These are phyloP conservation scores for Nowickia ferox DNA, from an alignment of 2,888 invertebrate genomes.

Conservation along the genomic window DNA sequence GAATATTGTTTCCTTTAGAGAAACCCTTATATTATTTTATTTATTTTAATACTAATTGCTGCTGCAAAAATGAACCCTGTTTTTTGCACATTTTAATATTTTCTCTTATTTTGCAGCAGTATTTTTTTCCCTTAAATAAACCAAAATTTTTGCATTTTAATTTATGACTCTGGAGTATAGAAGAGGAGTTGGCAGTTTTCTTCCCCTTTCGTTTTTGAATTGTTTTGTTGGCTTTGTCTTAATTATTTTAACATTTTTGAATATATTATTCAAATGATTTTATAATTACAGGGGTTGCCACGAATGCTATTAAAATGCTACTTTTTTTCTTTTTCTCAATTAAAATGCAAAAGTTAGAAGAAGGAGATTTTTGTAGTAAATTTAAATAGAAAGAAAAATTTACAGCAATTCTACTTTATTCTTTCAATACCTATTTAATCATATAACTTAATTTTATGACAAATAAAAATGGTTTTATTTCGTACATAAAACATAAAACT, in stretches of 20 bases:
- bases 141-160: conserved; percentile 40
- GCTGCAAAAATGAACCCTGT: background rate
- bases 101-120: conserved; percentile 39
- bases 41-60: conserved; percentile 33
- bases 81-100: conserved; percentile 36
- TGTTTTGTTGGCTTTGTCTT: background rate
- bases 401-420: no score
- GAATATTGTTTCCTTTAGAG: background rate
- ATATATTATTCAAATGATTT: conserved; percentile 49
- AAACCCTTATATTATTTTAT: conserved; percentile 17
- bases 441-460: no score
- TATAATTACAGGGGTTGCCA: conserved; percentile 43
- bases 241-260: conserved; percentile 40
- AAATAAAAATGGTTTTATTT: no score
- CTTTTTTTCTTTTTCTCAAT: background rate
- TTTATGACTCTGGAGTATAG: conserved; percentile 45
- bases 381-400: background rate
- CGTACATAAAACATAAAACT: no score
- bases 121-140: conserved; percentile 20
- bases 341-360: background rate
- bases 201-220: conserved; percentile 4
- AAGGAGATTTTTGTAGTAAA: background rate
- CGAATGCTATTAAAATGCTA: background rate
- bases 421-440: no score
- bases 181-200: conserved; percentile 12